These are phyloP conservation scores for Phocoena sinus DNA, from an alignment of 2,113 vertebrate species.

Conservation along the genomic window DNA sequence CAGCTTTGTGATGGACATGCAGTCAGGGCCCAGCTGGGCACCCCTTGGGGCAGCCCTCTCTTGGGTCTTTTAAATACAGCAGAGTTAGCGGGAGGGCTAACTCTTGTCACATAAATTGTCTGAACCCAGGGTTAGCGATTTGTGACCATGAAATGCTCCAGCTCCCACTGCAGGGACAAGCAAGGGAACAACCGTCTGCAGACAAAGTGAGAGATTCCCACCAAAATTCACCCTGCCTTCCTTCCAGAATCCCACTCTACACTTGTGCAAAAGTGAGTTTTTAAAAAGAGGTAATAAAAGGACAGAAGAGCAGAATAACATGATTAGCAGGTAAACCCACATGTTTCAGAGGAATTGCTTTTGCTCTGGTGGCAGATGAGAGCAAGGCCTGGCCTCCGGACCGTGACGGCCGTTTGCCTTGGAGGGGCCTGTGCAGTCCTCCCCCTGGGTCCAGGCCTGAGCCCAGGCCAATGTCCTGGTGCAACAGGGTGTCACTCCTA, in stretches of 20 bases:
- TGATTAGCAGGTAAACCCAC: rapidly evolving
- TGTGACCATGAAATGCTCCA: neutral
- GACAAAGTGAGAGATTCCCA: rapidly evolving
- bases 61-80: neutral
- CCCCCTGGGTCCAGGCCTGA: neutral
- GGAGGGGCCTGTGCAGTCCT: rapidly evolving
- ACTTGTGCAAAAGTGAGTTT: neutral
- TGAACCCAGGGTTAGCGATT: neutral
- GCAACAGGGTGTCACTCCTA: rapidly evolving
- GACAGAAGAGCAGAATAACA: too few relatives aligned
- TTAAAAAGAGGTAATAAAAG: neutral
- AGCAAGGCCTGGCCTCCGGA: neutral
- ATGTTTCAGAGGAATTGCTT: neutral
- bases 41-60: neutral
- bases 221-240: neutral
- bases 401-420: rapidly evolving
- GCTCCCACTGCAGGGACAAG: neutral
- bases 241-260: neutral
- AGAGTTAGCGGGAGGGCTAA: neutral
- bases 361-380: neutral
- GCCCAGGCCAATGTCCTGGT: rapidly evolving
- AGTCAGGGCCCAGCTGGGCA: neutral
- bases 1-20: neutral
- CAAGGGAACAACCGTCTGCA: neutral
- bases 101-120: neutral